These are phyloP conservation scores for Pteromalus puparum DNA, from an alignment of 1,140 invertebrate genomes.

Conservation along the genomic window DNA sequence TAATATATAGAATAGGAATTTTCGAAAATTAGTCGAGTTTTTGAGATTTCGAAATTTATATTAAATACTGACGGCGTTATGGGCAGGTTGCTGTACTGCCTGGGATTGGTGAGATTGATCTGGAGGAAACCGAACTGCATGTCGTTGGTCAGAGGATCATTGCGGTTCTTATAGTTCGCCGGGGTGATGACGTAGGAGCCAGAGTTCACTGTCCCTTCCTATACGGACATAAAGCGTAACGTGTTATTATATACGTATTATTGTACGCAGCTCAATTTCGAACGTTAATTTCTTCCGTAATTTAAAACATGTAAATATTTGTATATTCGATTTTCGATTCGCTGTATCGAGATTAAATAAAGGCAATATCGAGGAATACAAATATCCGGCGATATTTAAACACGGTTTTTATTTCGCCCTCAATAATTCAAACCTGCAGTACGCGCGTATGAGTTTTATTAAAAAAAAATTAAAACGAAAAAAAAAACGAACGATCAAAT, in stretches of 20 bases:
- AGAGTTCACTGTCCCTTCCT: constrained; percentile 79
- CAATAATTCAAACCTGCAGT: too few species aligned
- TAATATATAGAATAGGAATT: constrained; percentile 21
- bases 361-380: neutral
- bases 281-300: neutral
- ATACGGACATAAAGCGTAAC: constrained; percentile 63
- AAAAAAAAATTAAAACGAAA: too few species aligned
- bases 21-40: too few species aligned
- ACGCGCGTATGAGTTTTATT: too few species aligned
- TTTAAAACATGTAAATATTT: neutral
- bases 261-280: too few species aligned
- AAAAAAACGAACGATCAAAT: neutral
- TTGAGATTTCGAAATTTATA: constrained; percentile 61
- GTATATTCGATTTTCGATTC: too few species aligned
- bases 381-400: too few species aligned
- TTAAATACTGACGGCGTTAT: constrained; percentile 90
- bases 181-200: constrained; percentile 83
- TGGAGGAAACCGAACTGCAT: constrained; percentile 93
- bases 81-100: constrained; percentile 80
- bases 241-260: too few species aligned
- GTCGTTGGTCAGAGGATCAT: constrained; percentile 82
- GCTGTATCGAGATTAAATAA: neutral
- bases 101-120: constrained; percentile 90
- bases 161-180: constrained; percentile 80
- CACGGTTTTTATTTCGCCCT: neutral